Evolutionary conservation across 2,113 vertebrate species (phyloP).

Genomic region (Protobothrops flavoviridis): DNA sequence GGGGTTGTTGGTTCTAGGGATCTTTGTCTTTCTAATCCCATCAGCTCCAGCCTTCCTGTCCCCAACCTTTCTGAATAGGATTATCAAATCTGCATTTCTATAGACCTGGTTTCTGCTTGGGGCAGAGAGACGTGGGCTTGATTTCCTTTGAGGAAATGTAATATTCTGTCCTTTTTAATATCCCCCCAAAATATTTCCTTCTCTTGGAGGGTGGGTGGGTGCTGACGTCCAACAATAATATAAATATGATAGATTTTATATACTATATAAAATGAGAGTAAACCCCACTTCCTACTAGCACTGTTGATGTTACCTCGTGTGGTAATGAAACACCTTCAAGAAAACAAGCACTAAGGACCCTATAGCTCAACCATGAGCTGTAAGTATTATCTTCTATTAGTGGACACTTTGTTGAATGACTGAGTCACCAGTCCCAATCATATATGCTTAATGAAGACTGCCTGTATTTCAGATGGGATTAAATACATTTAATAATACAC

Average conservation of each 20-base stretch:
- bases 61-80: no score
- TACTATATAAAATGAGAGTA: background rate
- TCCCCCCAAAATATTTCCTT: no score
- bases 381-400: background rate
- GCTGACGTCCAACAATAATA: no score
- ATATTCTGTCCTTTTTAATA: no score
- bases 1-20: no score
- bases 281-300: background rate
- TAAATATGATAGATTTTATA: background rate
- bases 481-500: background rate
- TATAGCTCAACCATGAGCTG: background rate
- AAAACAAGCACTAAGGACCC: background rate
- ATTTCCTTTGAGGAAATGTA: no score
- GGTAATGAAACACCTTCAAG: background rate
- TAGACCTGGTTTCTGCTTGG: no score
- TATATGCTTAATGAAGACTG: background rate
- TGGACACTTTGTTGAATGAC: background rate
- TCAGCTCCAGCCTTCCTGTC: no score
- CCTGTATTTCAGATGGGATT: background rate
- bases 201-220: no score
- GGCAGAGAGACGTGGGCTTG: no score
- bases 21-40: no score
- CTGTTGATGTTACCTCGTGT: background rate
- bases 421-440: background rate
- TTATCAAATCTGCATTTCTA: no score